phyloP scores from a whole-genome alignment of 2,113 vertebrate species.

The Proteles cristata region DNA sequence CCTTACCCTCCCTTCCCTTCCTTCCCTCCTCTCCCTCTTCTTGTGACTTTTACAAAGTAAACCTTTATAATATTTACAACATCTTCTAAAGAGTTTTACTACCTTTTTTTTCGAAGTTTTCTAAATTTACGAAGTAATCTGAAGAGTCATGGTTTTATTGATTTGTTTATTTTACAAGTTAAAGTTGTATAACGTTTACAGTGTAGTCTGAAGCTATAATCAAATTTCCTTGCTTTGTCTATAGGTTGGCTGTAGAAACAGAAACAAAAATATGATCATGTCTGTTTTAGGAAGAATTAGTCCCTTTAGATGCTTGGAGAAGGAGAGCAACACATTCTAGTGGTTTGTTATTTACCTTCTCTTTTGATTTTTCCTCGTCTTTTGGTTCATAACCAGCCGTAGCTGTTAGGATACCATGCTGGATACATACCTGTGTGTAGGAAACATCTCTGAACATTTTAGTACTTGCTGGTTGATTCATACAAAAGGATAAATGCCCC shows the following conservation, averaged over 20 bases:
- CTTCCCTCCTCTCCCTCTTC: background rate
- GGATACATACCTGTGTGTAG: background rate
- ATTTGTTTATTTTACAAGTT: background rate
- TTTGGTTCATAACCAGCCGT: background rate
- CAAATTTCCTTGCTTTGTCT: background rate
- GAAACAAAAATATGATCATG: background rate
- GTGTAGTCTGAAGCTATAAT: background rate
- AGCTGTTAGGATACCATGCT: background rate
- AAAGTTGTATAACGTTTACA: background rate
- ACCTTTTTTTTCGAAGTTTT: no score
- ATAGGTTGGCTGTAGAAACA: background rate
- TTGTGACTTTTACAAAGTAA: background rate
- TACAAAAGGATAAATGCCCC: no score
- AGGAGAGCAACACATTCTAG: background rate
- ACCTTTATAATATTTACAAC: background rate
- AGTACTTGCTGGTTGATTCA: background rate
- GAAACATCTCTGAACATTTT: no score
- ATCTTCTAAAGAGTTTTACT: background rate
- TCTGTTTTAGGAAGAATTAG: background rate
- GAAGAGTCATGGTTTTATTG: background rate
- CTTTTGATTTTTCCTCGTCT: background rate
- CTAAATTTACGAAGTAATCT: background rate
- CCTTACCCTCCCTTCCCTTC: background rate
- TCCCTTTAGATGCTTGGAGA: background rate
- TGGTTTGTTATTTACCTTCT: background rate